A percentile compares a stretch with the other conserved stretches of the same genome.
phyloP scores from a whole-genome alignment of 2,113 vertebrate species.

The Lipophrys pholis region DNA sequence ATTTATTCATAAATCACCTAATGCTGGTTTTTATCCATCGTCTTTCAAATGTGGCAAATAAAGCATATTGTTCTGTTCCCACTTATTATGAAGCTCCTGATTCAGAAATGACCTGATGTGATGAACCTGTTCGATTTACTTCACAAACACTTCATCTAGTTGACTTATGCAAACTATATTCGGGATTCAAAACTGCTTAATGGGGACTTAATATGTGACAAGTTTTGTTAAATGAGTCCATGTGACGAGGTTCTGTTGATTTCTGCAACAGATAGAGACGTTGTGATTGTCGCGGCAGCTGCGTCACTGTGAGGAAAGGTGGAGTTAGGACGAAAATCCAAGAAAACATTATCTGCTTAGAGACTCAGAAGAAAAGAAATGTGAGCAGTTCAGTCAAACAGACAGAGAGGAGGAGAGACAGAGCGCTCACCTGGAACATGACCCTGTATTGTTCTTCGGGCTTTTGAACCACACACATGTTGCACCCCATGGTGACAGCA shows the following conservation, averaged over 20 bases:
- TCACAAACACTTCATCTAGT: neutral
- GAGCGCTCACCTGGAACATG: slow-evolving; percentile 91
- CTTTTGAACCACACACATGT: slow-evolving; percentile 94
- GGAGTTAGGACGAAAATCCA: slow-evolving; percentile 3
- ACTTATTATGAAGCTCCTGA: neutral
- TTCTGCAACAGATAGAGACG: neutral
- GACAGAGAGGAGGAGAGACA: slow-evolving; percentile 30
- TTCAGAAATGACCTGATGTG: neutral
- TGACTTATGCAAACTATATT: slow-evolving; percentile 5
- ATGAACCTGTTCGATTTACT: too few relatives aligned
- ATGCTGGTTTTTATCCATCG: neutral
- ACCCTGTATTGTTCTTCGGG: slow-evolving; percentile 93
- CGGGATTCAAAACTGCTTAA: neutral
- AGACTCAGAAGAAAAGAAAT: neutral
- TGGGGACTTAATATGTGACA: neutral
- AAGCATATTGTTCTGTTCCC: neutral
- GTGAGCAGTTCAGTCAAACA: neutral
- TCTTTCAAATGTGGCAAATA: neutral
- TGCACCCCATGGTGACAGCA: slow-evolving; percentile 88
- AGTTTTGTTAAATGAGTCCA: neutral
- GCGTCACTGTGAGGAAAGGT: neutral
- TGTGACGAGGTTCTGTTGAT: neutral
- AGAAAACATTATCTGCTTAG: neutral
- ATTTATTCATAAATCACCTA: neutral
- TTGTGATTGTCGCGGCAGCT: slow-evolving; percentile 3